These are phyloP conservation scores for Sanderia malayensis DNA, from an alignment of 30 jellyfish, hydroid and myxozoan species.

Conservation along the genomic window DNA sequence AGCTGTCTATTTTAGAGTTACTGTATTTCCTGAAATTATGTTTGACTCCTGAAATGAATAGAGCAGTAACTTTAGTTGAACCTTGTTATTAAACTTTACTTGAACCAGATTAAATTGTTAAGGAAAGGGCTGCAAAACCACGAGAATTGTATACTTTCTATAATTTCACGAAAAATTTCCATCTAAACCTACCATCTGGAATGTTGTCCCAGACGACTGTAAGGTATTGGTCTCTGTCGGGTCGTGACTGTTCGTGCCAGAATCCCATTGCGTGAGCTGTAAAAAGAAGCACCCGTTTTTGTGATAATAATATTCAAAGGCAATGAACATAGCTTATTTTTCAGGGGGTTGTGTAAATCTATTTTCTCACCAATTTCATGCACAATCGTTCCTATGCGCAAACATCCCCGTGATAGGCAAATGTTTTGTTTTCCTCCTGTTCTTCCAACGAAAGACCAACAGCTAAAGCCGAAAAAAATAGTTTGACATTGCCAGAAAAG, in stretches of 20 bases:
- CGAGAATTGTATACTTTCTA: too few species aligned
- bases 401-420: slow-evolving; percentile 78
- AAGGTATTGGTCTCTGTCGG: slow-evolving; percentile 59
- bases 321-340: too few species aligned
- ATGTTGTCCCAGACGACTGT: slow-evolving; percentile 66
- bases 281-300: too few species aligned
- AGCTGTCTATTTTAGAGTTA: slow-evolving; percentile 77
- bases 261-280: slow-evolving; percentile 81
- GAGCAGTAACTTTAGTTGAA: too few species aligned
- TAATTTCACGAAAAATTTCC: too few species aligned
- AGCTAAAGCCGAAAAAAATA: too few species aligned
- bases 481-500: too few species aligned
- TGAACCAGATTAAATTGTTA: too few species aligned
- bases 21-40: slow-evolving; percentile 75
- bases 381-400: slow-evolving; percentile 78
- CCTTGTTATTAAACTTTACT: too few species aligned
- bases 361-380: slow-evolving; percentile 85
- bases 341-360: not conserved
- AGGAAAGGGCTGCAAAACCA: too few species aligned
- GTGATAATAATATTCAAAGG: too few species aligned
- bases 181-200: slow-evolving; percentile 59
- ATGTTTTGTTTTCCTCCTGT: slow-evolving; percentile 66
- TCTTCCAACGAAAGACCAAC: slow-evolving; percentile 96
- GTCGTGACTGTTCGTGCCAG: slow-evolving; percentile 78
- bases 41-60: too few species aligned